Conservation (phyloP, 2,113 vertebrate genomes). For the Myotis yumanensis region DNA sequence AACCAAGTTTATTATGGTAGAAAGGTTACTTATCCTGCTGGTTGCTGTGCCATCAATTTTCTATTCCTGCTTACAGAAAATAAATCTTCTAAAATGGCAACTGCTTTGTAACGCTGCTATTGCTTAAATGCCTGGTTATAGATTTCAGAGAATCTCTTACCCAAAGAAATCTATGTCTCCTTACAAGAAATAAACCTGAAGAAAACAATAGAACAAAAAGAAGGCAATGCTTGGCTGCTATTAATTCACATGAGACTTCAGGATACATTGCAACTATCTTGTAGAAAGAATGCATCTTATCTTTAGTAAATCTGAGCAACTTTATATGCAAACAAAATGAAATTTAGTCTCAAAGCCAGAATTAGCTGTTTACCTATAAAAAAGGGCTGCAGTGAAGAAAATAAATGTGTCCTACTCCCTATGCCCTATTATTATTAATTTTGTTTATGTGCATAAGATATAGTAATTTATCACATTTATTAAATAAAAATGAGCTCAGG, state of each 20-base stretch:
- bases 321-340: background rate
- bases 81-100: background rate
- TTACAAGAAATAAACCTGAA: background rate
- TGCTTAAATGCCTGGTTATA: background rate
- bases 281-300: background rate
- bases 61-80: background rate
- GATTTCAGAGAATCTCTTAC: constrained; percentile 34
- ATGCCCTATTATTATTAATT: background rate
- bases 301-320: background rate
- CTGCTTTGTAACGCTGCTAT: background rate
- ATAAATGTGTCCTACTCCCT: background rate
- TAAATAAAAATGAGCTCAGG: background rate
- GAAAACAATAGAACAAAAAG: background rate
- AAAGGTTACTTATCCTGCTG: background rate
- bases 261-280: no score
- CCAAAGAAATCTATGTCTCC: background rate
- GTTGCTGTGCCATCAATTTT: background rate
- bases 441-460: background rate
- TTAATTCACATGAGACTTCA: background rate
- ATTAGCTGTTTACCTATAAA: background rate
- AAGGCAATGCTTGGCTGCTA: background rate
- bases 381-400: background rate
- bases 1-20: background rate
- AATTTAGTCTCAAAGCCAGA: background rate
- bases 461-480: background rate